Percentiles rank a stretch among this genome's conserved stretches.
These are phyloP conservation scores for Porites lobata DNA, from an alignment of 92 coral and sea anemone genomes.

Conservation along the genomic window DNA sequence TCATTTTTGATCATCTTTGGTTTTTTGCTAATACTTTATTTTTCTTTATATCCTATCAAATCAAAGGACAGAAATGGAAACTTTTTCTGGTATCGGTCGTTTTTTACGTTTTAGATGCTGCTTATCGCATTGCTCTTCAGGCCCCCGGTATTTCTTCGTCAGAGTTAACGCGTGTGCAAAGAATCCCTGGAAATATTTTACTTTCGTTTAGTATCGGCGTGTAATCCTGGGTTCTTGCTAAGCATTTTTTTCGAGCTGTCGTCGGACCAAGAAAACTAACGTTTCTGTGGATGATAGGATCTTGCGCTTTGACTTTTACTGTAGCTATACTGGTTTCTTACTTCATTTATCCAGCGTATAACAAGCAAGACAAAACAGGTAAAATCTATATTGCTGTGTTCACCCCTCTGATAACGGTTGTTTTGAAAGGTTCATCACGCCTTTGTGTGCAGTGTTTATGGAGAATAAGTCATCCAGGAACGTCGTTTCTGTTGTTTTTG, in stretches of 20 bases:
- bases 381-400: conserved; percentile 16
- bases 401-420: conserved; percentile 8
- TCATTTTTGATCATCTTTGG: background rate
- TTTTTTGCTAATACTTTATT: background rate
- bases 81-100: background rate
- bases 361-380: conserved; percentile 10
- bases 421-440: conserved; percentile 1
- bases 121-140: conserved; percentile 8
- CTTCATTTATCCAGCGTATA: conserved; percentile 14
- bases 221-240: background rate
- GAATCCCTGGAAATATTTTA: background rate
- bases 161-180: background rate
- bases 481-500: conserved; percentile 16
- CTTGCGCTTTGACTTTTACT: background rate
- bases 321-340: background rate
- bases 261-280: background rate
- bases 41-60: background rate
- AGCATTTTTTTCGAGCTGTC: background rate
- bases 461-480: conserved; percentile 45
- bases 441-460: conserved; percentile 10
- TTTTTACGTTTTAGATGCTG: conserved; percentile 1
- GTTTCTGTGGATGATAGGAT: background rate
- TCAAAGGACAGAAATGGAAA: background rate
- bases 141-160: background rate
- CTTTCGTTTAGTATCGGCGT: background rate